These are phyloP conservation scores for Rhea pennata DNA, from an alignment of 2,113 vertebrate species.

Conservation along the genomic window DNA sequence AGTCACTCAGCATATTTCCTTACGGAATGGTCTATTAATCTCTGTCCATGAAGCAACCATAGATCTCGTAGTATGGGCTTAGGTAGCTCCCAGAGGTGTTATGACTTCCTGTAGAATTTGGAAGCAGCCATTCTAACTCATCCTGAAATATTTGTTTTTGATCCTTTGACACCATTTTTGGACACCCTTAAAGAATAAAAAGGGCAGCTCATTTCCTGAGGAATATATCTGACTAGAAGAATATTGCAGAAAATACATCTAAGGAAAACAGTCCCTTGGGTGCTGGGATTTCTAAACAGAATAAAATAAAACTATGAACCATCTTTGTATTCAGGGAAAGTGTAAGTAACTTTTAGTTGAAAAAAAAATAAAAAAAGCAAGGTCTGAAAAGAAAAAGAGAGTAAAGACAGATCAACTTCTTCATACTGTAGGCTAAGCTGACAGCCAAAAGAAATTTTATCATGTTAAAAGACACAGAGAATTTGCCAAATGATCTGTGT, in stretches of 20 bases:
- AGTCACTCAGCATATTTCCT: slow-evolving; percentile 52
- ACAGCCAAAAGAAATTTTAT: not conserved
- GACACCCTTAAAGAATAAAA: slow-evolving; percentile 70
- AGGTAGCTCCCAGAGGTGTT: slow-evolving; percentile 51
- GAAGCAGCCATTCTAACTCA: slow-evolving; percentile 72
- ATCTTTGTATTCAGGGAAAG: not conserved
- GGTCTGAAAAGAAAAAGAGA: slow-evolving; percentile 18
- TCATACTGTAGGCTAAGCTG: not conserved
- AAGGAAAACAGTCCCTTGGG: not conserved
- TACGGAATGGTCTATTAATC: slow-evolving; percentile 60
- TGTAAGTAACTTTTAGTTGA: not conserved
- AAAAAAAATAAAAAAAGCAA: not conserved
- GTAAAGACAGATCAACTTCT: not conserved
- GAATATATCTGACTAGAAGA: not conserved
- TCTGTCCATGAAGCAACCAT: slow-evolving; percentile 70
- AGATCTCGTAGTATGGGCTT: slow-evolving; percentile 68
- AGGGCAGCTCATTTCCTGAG: slow-evolving; percentile 62
- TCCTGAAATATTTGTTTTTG: slow-evolving; percentile 67
- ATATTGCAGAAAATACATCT: not conserved
- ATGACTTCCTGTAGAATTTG: slow-evolving; percentile 65
- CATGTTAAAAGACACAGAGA: not conserved
- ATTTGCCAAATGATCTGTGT: not conserved
- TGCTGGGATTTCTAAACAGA: not conserved
- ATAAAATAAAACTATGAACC: not conserved
- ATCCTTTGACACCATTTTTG: slow-evolving; percentile 67